Conservation (phyloP, 2,888 invertebrate genomes). For the Dynastes hyllus region DNA sequence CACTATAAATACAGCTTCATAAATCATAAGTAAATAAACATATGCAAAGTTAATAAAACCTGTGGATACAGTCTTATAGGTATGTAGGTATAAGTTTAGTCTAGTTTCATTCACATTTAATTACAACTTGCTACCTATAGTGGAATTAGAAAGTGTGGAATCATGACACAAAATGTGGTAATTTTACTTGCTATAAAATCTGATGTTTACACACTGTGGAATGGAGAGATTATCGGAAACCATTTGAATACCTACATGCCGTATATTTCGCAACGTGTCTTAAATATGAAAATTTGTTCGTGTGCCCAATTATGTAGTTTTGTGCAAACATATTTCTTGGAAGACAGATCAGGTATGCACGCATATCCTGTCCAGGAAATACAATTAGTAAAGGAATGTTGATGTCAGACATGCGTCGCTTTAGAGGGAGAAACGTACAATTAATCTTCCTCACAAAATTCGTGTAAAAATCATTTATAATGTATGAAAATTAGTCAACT, state of each 20-base stretch:
- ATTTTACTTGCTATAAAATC: conserved; percentile 9
- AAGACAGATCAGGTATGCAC: background rate
- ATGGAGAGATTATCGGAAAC: background rate
- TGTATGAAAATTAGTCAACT: background rate
- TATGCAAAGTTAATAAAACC: too few species aligned
- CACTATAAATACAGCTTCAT: too few species aligned
- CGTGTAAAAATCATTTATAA: background rate
- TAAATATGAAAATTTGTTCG: background rate
- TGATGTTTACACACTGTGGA: background rate
- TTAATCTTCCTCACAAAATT: background rate
- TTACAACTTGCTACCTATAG: background rate
- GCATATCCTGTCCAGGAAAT: background rate
- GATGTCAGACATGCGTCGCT: too few species aligned
- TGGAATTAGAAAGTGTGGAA: conserved; percentile 16
- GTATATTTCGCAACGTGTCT: conserved; percentile 8
- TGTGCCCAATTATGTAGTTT: background rate
- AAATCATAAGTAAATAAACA: too few species aligned
- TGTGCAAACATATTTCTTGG: background rate
- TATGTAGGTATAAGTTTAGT: too few species aligned
- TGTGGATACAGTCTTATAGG: too few species aligned
- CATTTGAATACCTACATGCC: background rate
- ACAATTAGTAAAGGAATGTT: too few species aligned
- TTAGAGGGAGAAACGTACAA: too few species aligned
- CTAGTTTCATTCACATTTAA: background rate
- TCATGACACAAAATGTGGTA: background rate